These are phyloP conservation scores for Sphenodon punctatus DNA, from an alignment of 2,797 vertebrate species.

Conservation along the genomic window DNA sequence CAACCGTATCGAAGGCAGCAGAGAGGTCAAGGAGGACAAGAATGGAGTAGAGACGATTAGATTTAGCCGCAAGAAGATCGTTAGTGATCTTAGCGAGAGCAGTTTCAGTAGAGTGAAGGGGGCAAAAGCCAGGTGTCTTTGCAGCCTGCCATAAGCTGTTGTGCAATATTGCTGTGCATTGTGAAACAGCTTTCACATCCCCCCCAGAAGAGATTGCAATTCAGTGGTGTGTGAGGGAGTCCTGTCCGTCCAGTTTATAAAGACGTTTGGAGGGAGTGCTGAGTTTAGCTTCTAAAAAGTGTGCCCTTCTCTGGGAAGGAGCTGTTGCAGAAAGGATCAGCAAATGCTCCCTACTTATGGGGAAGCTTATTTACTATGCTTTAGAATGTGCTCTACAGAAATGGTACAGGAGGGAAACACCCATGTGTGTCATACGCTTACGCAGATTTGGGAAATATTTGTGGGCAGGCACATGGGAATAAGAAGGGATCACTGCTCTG, in stretches of 20 bases:
- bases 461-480: no score
- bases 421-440: not conserved
- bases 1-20: no score
- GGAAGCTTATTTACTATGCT: no score
- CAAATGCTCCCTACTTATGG: not conserved
- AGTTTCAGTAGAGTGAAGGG: no score
- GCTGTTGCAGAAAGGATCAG: not conserved
- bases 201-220: not conserved
- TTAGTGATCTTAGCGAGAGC: no score
- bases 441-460: no score
- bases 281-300: no score
- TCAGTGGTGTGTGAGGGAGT: not conserved
- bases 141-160: not conserved
- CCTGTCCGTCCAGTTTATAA: not conserved
- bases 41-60: no score
- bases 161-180: not conserved
- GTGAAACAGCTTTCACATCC: not conserved
- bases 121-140: slow-evolving; percentile 6
- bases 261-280: not conserved
- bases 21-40: no score
- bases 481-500: not conserved
- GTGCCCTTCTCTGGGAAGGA: not conserved
- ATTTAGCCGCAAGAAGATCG: no score
- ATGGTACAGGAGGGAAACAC: no score
- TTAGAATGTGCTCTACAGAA: not conserved